phyloP scores from a whole-genome alignment of 2,888 invertebrate genomes.

The Rhamphomyia laevipes region DNA sequence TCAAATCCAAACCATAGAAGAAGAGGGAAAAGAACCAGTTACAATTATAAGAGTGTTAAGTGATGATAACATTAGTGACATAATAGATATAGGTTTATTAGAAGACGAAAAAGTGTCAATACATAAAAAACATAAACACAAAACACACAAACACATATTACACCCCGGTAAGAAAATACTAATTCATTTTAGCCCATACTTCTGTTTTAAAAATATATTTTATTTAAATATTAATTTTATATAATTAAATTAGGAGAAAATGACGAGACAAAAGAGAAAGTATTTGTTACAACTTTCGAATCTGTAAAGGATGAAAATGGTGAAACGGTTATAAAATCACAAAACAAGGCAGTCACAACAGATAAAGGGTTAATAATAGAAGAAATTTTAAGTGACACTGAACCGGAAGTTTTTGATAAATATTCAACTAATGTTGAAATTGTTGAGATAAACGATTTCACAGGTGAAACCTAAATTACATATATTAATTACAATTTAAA shows the following conservation, averaged over 20 bases:
- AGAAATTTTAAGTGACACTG: constrained; percentile 35
- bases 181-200: not conserved
- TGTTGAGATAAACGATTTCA: constrained; percentile 30
- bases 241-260: constrained; percentile 23
- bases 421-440: constrained; percentile 30
- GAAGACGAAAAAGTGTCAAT: constrained; percentile 26
- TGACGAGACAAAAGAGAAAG: constrained; percentile 32
- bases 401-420: constrained; percentile 24
- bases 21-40: constrained; percentile 39
- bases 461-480: constrained; percentile 23
- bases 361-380: constrained; percentile 34
- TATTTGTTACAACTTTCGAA: constrained; percentile 37
- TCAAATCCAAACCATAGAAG: constrained; percentile 36
- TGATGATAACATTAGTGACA: constrained; percentile 29
- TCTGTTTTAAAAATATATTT: not conserved
- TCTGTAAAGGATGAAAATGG: constrained; percentile 34
- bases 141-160: constrained; percentile 13
- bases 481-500: too few species aligned
- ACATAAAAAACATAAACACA: constrained; percentile 7
- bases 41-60: constrained; percentile 36
- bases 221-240: constrained; percentile 6
- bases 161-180: constrained; percentile 25
- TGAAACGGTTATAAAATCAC: constrained; percentile 31
- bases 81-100: constrained; percentile 32
- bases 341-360: constrained; percentile 32